Evolutionary conservation across 1,140 invertebrate species (phyloP).

Genomic region (Pseudomyrmex gracilis): DNA sequence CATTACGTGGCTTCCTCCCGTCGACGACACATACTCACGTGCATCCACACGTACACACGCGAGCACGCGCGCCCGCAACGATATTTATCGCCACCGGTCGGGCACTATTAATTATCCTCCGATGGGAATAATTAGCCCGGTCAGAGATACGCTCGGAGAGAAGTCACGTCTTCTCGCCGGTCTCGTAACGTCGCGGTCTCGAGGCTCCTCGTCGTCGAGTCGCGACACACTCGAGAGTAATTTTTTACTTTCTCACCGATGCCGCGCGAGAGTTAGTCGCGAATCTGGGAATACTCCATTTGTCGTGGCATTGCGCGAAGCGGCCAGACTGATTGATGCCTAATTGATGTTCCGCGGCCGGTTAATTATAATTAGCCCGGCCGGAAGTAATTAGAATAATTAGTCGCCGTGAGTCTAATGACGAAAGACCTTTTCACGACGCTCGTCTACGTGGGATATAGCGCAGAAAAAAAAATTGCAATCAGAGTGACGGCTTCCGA

Average conservation of each 20-base stretch:
- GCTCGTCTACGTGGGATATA: neutral
- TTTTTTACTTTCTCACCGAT: conserved; percentile 54
- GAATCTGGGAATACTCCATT: conserved; percentile 41
- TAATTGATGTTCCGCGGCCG: conserved; percentile 59
- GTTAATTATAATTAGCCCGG: conserved; percentile 62
- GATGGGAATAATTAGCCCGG: conserved; percentile 67
- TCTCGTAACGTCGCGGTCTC: conserved; percentile 14
- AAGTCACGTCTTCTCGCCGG: conserved; percentile 55
- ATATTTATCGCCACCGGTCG: conserved; percentile 67
- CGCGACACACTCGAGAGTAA: conserved; percentile 2
- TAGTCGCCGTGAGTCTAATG: conserved; percentile 45
- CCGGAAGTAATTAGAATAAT: conserved; percentile 67
- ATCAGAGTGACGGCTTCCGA: conserved; percentile 1
- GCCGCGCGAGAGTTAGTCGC: neutral
- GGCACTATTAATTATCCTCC: conserved; percentile 70
- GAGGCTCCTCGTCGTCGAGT: neutral
- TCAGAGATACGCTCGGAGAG: conserved; percentile 60
- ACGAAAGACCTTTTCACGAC: conserved; percentile 31
- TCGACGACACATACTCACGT: conserved; percentile 32
- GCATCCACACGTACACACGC: conserved; percentile 3
- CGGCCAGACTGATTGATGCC: conserved; percentile 48
- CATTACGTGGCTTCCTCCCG: conserved; percentile 58
- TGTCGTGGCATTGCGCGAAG: conserved; percentile 36
- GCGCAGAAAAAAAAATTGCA: conserved; percentile 1
- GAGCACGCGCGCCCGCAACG: conserved; percentile 30